Evolutionary conservation across 2,888 invertebrate species (phyloP).

Genomic region (Abrostola triplasia): DNA sequence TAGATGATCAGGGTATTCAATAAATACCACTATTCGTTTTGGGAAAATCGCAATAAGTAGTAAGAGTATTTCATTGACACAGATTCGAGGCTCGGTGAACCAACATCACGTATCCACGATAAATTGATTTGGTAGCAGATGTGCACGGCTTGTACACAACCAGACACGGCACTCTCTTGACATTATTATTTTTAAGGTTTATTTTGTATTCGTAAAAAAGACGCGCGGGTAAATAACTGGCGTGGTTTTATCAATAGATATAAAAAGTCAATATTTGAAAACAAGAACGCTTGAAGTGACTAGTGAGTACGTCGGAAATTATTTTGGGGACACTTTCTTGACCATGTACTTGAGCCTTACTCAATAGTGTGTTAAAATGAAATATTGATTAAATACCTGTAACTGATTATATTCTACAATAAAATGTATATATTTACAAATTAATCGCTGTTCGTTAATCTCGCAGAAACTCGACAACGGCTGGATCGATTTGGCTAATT

Average conservation of each 20-base stretch:
- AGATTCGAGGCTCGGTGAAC: conserved; percentile 53
- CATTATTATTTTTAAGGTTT: conserved; percentile 70
- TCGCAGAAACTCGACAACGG: too few relatives aligned
- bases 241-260: conserved; percentile 1
- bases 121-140: conserved; percentile 78
- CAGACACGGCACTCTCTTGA: conserved; percentile 65
- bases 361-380: too few relatives aligned
- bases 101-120: conserved; percentile 73
- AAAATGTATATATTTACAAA: too few relatives aligned
- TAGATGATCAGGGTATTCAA: conserved; percentile 45
- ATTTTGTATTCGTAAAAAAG: conserved; percentile 49
- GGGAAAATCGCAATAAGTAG: conserved; percentile 47
- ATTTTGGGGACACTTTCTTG: too few relatives aligned
- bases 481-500: too few relatives aligned
- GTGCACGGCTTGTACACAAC: conserved; percentile 67
- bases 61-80: conserved; percentile 60
- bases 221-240: conserved; percentile 26
- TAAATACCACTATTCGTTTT: conserved; percentile 46
- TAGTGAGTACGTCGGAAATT: too few relatives aligned
- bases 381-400: too few relatives aligned
- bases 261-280: too few relatives aligned
- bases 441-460: too few relatives aligned
- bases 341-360: too few relatives aligned
- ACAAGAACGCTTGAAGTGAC: too few relatives aligned
- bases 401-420: neutral